Evolutionary conservation across 1,140 invertebrate species (phyloP), one percentile per base, ranked within the genome.

Genomic region (Schlechtendalia chinensis): DNA sequence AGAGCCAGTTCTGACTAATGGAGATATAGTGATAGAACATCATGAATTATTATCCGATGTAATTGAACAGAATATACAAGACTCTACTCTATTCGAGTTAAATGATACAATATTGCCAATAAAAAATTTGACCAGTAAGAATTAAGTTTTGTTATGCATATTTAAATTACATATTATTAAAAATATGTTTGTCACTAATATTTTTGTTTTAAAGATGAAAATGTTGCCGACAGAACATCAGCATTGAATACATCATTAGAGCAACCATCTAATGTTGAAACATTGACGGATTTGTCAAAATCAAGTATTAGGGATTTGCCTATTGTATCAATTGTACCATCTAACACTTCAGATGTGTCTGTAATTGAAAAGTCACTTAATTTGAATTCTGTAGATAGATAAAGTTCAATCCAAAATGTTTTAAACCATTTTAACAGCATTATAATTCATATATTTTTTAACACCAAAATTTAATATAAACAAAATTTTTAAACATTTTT

Each of bases 321-420:
- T 47, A 19, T 19, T 27, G 8, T 19, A 53, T 47, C 67, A 19
- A 29, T 71, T 53, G 29, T n/a, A n/a, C n/a, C 17, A 27, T 53
- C 67, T 53, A 27, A 22, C 6, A 11, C 67, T 5, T 39, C 74
- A 45, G 56, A 77, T 59, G 39, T 11, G 1, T 5, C 72, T 58
- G 19, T 58, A 58, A 22, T 61, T 77, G 32, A 39, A 14, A 61
- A 61, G 24, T 24, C 32, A n/a, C 56, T 16, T 47, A 29, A 47
- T 63, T 5, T 61, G 75, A 61, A 79, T 58, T 61, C 75, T 47
- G 32, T 79, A 61, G 58, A 79, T 79, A 79, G 75, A 16, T 79
- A 63, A 50, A 50, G 32, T 16, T 77, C 10, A 24, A 17, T 79
- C 19, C 29, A 47, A 14, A 45, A 32, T 8, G 12, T 50, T 45